Evolutionary conservation across 2,888 invertebrate genomes (phyloP).

Genomic region (Noctua comes): DNA sequence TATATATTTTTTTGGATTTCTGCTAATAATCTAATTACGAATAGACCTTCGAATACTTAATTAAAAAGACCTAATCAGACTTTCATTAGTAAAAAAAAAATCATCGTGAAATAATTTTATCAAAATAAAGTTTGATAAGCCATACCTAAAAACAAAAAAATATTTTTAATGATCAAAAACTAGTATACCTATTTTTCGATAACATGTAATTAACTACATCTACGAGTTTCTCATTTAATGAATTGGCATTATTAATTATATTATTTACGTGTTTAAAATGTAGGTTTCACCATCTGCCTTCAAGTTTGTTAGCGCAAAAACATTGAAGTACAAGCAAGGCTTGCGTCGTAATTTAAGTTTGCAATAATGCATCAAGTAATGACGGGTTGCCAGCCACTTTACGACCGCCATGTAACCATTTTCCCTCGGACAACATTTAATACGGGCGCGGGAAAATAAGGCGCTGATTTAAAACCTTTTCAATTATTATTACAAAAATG

Average conservation of each 20-base stretch:
- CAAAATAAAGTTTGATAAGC: slow-evolving; percentile 30
- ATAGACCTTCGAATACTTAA: not conserved
- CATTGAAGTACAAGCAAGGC: slow-evolving; percentile 59
- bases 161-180: slow-evolving; percentile 49
- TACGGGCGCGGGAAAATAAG: slow-evolving; percentile 55
- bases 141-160: slow-evolving; percentile 15
- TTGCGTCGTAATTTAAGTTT: slow-evolving; percentile 60
- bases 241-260: slow-evolving; percentile 24
- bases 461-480: slow-evolving; percentile 46
- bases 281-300: slow-evolving; percentile 27
- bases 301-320: slow-evolving; percentile 52
- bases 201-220: slow-evolving; percentile 33
- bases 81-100: slow-evolving; percentile 27
- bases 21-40: not conserved
- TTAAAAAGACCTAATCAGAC: slow-evolving; percentile 41
- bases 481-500: slow-evolving; percentile 17
- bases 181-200: slow-evolving; percentile 36
- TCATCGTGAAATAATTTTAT: slow-evolving; percentile 2
- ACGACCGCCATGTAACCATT: slow-evolving; percentile 62
- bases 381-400: slow-evolving; percentile 63
- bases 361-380: slow-evolving; percentile 66
- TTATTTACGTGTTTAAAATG: slow-evolving; percentile 14
- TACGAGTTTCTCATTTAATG: not conserved
- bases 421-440: slow-evolving; percentile 58
- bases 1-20: not conserved